Evolutionary conservation across 1,140 invertebrate genomes (phyloP).

Genomic region (Cecropterus lyciades): DNA sequence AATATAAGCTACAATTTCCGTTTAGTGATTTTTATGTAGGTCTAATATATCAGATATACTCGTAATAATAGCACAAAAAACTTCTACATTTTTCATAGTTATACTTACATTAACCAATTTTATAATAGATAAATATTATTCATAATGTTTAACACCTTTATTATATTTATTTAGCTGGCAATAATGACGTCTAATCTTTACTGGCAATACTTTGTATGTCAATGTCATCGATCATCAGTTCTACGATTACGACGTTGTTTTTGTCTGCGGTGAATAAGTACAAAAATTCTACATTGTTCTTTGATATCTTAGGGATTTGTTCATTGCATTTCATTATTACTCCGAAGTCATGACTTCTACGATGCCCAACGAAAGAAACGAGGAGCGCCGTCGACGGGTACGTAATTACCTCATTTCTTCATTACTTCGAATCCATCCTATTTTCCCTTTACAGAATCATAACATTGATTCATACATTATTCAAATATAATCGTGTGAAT

Average conservation of each 20-base stretch:
- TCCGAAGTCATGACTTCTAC: constrained; percentile 60
- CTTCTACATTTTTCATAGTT: no score
- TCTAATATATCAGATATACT: no score
- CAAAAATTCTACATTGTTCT: background rate
- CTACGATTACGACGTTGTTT: constrained; percentile 1
- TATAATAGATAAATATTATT: no score
- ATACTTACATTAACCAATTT: no score
- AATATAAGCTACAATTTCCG: no score
- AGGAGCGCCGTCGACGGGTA: constrained; percentile 73
- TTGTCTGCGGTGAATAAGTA: background rate
- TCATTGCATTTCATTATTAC: background rate
- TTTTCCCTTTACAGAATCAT: constrained; percentile 2
- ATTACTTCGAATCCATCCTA: no score
- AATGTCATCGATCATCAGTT: background rate
- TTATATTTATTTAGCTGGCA: background rate
- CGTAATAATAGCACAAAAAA: no score
- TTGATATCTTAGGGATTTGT: background rate
- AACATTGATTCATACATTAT: constrained; percentile 32
- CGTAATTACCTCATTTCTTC: no score
- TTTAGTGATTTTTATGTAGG: no score
- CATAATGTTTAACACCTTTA: no score
- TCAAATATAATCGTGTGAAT: background rate
- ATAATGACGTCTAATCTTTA: background rate
- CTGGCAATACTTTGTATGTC: background rate
- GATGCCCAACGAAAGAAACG: constrained; percentile 65